Evolutionary conservation across 2,888 invertebrate genomes (phyloP).

Genomic region (Crossocerus cetratus): DNA sequence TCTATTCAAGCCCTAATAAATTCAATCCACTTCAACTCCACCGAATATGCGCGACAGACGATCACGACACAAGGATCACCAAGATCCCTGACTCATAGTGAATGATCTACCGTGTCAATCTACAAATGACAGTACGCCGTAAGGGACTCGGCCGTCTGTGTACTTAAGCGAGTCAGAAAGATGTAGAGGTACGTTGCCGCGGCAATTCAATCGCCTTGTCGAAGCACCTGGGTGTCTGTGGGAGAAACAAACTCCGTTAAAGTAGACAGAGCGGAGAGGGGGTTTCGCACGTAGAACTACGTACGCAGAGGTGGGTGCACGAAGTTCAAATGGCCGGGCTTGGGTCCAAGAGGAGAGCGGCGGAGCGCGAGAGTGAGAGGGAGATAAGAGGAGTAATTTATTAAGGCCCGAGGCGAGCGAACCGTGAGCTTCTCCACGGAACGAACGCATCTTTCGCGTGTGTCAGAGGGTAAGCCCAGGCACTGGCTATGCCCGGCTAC

Average conservation of each 20-base stretch:
- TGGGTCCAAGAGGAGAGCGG: constrained; percentile 42
- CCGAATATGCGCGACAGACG: too few species aligned
- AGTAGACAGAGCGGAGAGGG: constrained; percentile 10
- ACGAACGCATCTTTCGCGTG: constrained; percentile 21
- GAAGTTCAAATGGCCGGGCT: constrained; percentile 63
- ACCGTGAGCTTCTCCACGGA: constrained; percentile 56
- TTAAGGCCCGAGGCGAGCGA: constrained; percentile 68
- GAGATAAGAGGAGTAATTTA: constrained; percentile 71
- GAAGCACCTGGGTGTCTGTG: constrained; percentile 15
- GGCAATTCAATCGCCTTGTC: constrained; percentile 62
- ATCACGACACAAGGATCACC: too few species aligned
- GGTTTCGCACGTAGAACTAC: constrained; percentile 29
- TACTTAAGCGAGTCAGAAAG: background rate
- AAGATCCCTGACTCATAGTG: too few species aligned
- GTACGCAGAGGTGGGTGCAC: constrained; percentile 48
- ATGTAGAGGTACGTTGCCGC: constrained; percentile 42
- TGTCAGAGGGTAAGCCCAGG: constrained; percentile 34
- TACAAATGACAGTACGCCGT: too few species aligned
- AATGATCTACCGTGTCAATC: too few species aligned
- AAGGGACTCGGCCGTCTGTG: too few species aligned
- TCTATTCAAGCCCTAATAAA: too few species aligned
- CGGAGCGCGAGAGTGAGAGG: constrained; percentile 19
- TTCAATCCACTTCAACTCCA: too few species aligned
- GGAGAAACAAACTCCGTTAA: background rate
- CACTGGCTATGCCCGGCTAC: constrained; percentile 39